Percentiles rank a stretch among this genome's conserved stretches.
Conservation (phyloP, 2,888 invertebrate genomes). For the Malachius bipustulatus region DNA sequence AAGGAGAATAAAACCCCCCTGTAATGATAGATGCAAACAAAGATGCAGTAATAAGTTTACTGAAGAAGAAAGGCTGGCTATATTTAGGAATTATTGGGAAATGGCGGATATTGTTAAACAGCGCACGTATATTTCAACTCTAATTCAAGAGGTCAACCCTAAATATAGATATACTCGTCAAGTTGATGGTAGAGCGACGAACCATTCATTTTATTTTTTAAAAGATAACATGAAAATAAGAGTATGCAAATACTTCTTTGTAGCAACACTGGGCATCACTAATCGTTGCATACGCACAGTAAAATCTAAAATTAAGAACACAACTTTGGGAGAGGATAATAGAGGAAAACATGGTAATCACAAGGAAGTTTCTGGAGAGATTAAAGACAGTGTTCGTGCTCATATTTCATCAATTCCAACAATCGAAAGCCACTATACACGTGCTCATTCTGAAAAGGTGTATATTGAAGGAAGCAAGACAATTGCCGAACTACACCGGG, state of each 20-base stretch:
- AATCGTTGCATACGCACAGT: slow-evolving; percentile 1
- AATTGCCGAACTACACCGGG: slow-evolving; percentile 19
- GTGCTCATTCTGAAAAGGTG: too few relatives aligned
- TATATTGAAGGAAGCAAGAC: slow-evolving; percentile 22
- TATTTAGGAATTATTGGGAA: slow-evolving; percentile 7
- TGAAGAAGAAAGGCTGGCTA: slow-evolving; percentile 7
- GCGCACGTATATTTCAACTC: slow-evolving; percentile 6
- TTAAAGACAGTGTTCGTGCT: slow-evolving; percentile 12
- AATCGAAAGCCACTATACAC: too few relatives aligned
- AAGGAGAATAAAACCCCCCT: slow-evolving; percentile 7
- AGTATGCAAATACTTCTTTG: slow-evolving; percentile 7
- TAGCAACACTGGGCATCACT: slow-evolving; percentile 4
- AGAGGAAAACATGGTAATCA: slow-evolving; percentile 6
- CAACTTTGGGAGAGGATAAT: slow-evolving; percentile 6
- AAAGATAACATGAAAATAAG: slow-evolving; percentile 1
- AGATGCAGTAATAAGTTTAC: slow-evolving; percentile 7
- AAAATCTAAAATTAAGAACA: slow-evolving; percentile 5
- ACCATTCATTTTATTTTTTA: slow-evolving; percentile 8
- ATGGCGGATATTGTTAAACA: slow-evolving; percentile 7
- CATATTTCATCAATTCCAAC: too few relatives aligned
- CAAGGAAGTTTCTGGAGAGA: neutral
- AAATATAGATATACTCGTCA: slow-evolving; percentile 5
- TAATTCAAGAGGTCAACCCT: slow-evolving; percentile 8
- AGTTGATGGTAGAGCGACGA: slow-evolving; percentile 6
- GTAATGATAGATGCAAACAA: slow-evolving; percentile 8